Evolutionary conservation across 2,888 invertebrate species (phyloP).

Genomic region (Eupithecia centaureata): DNA sequence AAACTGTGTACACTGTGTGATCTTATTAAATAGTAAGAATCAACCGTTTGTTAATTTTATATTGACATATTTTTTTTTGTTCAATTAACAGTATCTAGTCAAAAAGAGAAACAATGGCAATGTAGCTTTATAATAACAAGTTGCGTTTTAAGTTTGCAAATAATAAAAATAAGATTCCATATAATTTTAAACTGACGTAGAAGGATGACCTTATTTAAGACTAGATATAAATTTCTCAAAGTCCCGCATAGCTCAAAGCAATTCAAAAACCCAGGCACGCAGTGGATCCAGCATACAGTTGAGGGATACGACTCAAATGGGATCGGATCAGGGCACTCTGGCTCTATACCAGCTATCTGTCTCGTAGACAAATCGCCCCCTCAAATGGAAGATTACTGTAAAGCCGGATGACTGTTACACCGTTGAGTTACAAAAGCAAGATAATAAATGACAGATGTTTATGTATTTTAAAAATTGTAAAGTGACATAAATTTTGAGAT

Average conservation of each 20-base stretch:
- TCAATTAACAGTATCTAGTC: too few species aligned
- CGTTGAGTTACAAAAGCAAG: not conserved
- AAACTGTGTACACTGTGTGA: too few species aligned
- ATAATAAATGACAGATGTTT: not conserved
- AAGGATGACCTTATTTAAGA: conserved; percentile 2
- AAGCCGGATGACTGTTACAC: conserved; percentile 40
- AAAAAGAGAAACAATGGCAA: too few species aligned
- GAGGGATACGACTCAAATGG: conserved; percentile 44
- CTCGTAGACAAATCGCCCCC: conserved; percentile 77
- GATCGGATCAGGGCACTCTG: conserved; percentile 51
- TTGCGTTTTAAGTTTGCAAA: not conserved
- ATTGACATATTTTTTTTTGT: too few species aligned
- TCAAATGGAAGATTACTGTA: conserved; percentile 76
- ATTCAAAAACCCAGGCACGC: conserved; percentile 39
- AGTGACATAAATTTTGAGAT: too few species aligned
- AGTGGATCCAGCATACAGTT: conserved; percentile 36
- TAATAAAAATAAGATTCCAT: not conserved
- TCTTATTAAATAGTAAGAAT: too few species aligned
- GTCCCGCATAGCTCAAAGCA: conserved; percentile 17
- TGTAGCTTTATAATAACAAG: too few species aligned
- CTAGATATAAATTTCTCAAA: conserved; percentile 8
- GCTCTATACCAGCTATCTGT: conserved; percentile 61
- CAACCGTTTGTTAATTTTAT: too few species aligned
- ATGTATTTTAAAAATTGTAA: too few species aligned
- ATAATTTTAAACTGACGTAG: not conserved